phyloP scores from a whole-genome alignment of 2,797 vertebrate species.

The Pseudochaenichthys georgianus region DNA sequence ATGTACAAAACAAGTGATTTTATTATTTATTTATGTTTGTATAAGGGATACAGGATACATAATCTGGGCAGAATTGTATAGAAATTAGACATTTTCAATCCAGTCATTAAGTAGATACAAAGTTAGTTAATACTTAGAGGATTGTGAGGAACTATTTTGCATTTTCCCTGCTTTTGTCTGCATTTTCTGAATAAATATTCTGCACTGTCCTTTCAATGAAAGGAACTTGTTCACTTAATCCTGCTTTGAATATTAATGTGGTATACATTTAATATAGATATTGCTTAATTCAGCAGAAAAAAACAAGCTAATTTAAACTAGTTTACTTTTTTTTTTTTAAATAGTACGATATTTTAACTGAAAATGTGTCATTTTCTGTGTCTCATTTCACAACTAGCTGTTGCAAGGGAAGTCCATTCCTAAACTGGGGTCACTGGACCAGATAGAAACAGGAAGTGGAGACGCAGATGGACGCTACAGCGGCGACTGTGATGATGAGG shows the following conservation, averaged over 20 bases:
- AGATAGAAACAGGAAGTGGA: conserved; percentile 88
- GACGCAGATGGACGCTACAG: conserved; percentile 83
- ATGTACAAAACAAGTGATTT: neutral
- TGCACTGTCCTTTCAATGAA: conserved; percentile 23
- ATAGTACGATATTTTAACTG: neutral
- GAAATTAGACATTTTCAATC: conserved; percentile 4
- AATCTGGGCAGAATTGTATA: neutral
- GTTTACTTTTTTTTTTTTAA: neutral
- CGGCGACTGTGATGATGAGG: conserved; percentile 93
- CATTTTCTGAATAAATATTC: conserved; percentile 25
- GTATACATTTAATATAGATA: conserved; percentile 15
- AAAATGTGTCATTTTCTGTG: neutral
- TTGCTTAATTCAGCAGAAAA: neutral
- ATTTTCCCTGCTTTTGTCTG: conserved; percentile 18
- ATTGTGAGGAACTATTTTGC: conserved; percentile 9
- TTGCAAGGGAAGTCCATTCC: conserved; percentile 88
- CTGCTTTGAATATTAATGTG: conserved; percentile 36
- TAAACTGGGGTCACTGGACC: conserved; percentile 85
- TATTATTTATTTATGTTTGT: neutral
- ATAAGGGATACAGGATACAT: neutral
- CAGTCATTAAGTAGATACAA: conserved; percentile 5
- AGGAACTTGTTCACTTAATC: conserved; percentile 26
- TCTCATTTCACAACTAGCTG: conserved; percentile 75
- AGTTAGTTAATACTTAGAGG: conserved; percentile 6
- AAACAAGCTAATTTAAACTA: neutral